Evolutionary conservation across 1,140 invertebrate genomes (phyloP).

Genomic region (Monochamus saltuarius): DNA sequence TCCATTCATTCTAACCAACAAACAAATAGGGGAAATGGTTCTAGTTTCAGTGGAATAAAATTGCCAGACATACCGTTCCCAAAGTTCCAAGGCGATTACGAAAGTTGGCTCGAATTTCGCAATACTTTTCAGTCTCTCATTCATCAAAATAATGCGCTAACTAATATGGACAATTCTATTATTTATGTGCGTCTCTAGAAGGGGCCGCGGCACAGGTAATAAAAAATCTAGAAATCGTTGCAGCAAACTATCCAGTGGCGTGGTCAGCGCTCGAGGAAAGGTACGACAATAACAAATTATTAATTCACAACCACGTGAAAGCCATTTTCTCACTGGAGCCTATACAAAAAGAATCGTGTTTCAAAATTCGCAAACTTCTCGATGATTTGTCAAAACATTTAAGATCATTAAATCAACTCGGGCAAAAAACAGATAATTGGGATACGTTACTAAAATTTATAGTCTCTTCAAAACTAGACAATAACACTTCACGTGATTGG

Average conservation of each 20-base stretch:
- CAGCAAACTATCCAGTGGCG: conserved; percentile 31
- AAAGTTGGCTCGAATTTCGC: neutral
- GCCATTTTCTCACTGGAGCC: conserved; percentile 17
- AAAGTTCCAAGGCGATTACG: no score
- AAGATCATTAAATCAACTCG: conserved; percentile 27
- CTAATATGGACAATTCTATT: conserved; percentile 20
- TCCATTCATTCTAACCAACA: no score
- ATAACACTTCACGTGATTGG: neutral
- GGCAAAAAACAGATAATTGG: conserved; percentile 33
- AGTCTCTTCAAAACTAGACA: conserved; percentile 2
- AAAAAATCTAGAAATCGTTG: conserved; percentile 21
- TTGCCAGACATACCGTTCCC: no score
- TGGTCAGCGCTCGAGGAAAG: conserved; percentile 28
- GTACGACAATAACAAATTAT: conserved; percentile 33
- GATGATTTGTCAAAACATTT: conserved; percentile 22
- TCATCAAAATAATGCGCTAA: neutral
- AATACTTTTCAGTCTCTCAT: no score
- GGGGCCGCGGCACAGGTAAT: conserved; percentile 26
- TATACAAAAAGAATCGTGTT: conserved; percentile 26
- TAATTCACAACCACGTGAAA: conserved; percentile 23
- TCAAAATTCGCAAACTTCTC: conserved; percentile 19
- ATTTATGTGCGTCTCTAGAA: conserved; percentile 26
- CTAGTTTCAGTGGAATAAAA: no score
- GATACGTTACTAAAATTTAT: conserved; percentile 29
- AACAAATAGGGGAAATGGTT: no score